Base-by-base conservation (phyloP, 2,888 invertebrate genomes). In the Schizotus pectinicornis region DNA sequence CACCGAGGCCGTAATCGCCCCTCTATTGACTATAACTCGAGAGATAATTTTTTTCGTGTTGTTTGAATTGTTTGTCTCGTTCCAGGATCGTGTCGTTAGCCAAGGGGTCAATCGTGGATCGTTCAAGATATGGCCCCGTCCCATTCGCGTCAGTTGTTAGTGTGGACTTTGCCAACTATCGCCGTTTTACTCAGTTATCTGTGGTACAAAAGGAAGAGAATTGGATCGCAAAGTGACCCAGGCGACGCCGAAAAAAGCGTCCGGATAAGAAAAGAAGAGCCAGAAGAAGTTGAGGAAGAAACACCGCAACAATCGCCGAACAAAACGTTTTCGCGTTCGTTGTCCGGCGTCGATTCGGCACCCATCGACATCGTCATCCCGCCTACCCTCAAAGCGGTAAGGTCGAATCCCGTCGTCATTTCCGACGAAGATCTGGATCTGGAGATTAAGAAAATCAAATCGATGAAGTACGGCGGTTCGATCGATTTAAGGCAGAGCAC, bases 161-260 rank as follows among this genome's bases (percentile, higher is more conserved):
- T 88, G 84, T 87, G 90, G 86, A 89, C 88, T 73, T 84, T 92
- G 72, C 91, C 92, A 77, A 88, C 90, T 73, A 85, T 91, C 82
- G 91, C 89, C 73, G 84, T 91, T 74, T 83, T 91, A 74, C 83
- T 92, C 80, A 90, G 90, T 72, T 86, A 91, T 79, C 87, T 88
- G 78, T 92, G 91, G 92, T 90, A 89, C 86, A 88, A 87, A 82
- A 89, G 88, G 83, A 90, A 87, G 84, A 86, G 88, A 82, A 85
- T 86, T 79, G 86, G 84, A 76, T 85, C 85, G 78, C 85, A 84
- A 85, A 87, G 85, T 88, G 89, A 90, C 86, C 87, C 88, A 67
- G 89, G 88, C 74, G 88, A 87, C 82, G 82, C 47, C 50, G 59
- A 64, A 61, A 60, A 13, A 37, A 49, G 42, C 32, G 33, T 13